Percentiles rank a stretch among this genome's conserved stretches.
Evolutionary conservation across 92 coral and sea anemone species (phyloP).

Genomic region (Anthopleura xanthogrammica): DNA sequence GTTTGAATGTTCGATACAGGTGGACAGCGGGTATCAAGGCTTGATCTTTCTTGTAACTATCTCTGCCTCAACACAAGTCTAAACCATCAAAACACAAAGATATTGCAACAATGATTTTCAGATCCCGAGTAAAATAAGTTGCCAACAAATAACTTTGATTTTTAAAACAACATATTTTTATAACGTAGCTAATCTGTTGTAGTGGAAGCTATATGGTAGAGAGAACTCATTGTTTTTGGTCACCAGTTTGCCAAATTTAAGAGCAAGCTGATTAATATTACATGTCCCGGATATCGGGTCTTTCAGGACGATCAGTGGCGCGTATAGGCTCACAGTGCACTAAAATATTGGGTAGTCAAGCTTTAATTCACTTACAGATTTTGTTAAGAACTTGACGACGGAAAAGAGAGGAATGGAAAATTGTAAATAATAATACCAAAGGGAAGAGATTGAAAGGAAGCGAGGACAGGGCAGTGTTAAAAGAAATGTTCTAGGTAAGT

Average conservation of each 20-base stretch:
- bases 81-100: not conserved
- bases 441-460: not conserved
- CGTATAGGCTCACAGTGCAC: constrained; percentile 22
- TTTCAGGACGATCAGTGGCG: constrained; percentile 36
- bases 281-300: constrained; percentile 41
- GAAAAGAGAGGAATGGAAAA: not conserved
- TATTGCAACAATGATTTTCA: no score
- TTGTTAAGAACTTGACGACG: not conserved
- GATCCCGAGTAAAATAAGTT: not conserved
- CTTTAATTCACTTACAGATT: constrained; percentile 25
- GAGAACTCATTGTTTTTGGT: constrained; percentile 44
- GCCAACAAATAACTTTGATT: not conserved
- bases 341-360: constrained; percentile 24
- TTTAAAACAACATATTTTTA: not conserved
- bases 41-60: constrained; percentile 36
- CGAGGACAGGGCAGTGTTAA: not conserved
- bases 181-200: constrained; percentile 13
- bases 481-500: constrained; percentile 6
- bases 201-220: constrained; percentile 32
- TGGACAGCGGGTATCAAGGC: constrained; percentile 29
- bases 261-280: constrained; percentile 59
- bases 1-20: constrained; percentile 29
- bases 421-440: not conserved
- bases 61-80: not conserved
- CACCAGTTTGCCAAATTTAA: constrained; percentile 59